Evolutionary conservation across 2,888 invertebrate genomes (phyloP), one percentile per base, ranked within the genome.

Genomic region (Sarcophaga caerulescens): DNA sequence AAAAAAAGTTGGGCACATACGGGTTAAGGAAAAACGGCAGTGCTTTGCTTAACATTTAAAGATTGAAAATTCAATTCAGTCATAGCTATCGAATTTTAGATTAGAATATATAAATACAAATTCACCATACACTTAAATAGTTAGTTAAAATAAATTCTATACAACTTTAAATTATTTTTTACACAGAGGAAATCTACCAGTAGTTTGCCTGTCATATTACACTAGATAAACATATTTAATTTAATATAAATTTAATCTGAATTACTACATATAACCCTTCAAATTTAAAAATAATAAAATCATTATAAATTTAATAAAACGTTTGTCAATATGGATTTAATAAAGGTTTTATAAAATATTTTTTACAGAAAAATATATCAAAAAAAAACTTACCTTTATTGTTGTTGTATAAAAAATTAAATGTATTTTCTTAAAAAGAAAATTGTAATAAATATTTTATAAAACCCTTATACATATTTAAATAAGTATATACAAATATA

Each of bases 401-500:
- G 35, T 35, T 35, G 0, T 6, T 10, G 35, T 35, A 35, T 47
- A 52, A 14, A 14, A 47, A 1, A 17, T 12, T 21, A 59, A 35
- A 8, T 62, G 14, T 17, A 45, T 8, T 35, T 35, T 35, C 8
- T 35, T 35, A 35, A 35, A 35, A 35, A 35, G 8, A 6, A 6
- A 35, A 35, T 35, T 35, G 35, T 35, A 35, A 35, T 69, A 77
- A 70, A 47, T 10, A 69, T 83, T 81, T 81, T 78, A 78, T 81
- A 84, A 84, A 81, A 86, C 81, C 83, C 84, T 66, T 82, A 71
- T 59, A 79, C 4, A 44, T 59, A 57, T 57, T 19, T 17, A 6
- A 47, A 47, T 60, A 11, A 23, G n/a, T 81, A 82, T 76, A 82
- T 77, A 82, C 70, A 82, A 73, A 69, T 45, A 19, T 47, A 52